phyloP scores from a whole-genome alignment of 2,888 invertebrate genomes.

The Spilarctia lutea region DNA sequence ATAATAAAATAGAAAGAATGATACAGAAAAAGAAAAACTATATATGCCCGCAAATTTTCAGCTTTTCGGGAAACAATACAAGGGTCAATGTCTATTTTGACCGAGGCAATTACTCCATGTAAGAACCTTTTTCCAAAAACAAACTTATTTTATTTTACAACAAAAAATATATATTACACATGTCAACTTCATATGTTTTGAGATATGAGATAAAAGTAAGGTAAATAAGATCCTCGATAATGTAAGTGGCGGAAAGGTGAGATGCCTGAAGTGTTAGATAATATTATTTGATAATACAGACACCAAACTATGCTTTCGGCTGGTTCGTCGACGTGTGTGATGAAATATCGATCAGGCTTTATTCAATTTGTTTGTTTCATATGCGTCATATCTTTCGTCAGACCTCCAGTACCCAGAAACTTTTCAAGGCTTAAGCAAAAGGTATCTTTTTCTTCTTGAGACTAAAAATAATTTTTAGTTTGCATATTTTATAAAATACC shows the following conservation, averaged over 20 bases:
- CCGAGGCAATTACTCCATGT: too few species aligned
- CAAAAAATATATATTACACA: background rate
- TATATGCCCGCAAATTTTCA: too few species aligned
- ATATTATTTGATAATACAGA: background rate
- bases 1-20: too few species aligned
- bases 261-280: background rate
- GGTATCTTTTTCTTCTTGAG: background rate
- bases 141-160: too few species aligned
- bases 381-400: background rate
- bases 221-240: background rate
- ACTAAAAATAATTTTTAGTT: background rate
- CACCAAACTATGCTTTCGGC: background rate
- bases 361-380: conserved; percentile 1
- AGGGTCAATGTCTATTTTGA: too few species aligned
- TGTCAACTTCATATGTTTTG: background rate
- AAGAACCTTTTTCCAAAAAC: too few species aligned
- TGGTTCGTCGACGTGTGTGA: background rate
- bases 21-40: too few species aligned
- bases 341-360: background rate
- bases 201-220: background rate
- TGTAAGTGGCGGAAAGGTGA: background rate
- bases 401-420: background rate
- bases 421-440: background rate
- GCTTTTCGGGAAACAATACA: too few species aligned
- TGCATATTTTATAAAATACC: too few species aligned